Evolutionary conservation across 2,797 vertebrate species (phyloP), one percentile per base, ranked within the genome.

Genomic region (Todus mexicanus): DNA sequence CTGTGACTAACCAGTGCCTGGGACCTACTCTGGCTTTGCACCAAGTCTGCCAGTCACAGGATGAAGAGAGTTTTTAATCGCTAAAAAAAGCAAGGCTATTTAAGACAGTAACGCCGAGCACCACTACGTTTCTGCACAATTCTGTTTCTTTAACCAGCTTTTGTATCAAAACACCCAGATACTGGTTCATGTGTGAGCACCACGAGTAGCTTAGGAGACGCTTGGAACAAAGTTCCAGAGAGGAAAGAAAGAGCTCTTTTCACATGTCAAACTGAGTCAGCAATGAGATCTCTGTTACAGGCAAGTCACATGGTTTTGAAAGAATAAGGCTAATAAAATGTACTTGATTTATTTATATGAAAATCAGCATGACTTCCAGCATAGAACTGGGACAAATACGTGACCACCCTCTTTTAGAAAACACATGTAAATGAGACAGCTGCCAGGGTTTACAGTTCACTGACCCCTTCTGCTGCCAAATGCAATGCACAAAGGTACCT

Each of bases 291-390:
- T 92, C 90, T 94, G 69, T 92, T 75, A 37, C 51, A 64, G 69
- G 26, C 57, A 60, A 65, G 47, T 94, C 89, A 85, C 14, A 18
- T 27, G 84, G 63, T 60, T 93, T 80, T 87, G 40, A 74, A 90
- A 90, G 72, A 93, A 56, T 65, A 93, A 80, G 54, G 59, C 53
- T 79, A 94, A 89, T 87, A 93, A 92, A 92, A 89, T 59, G 37
- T 42, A 92, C 33, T n/a, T 15, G 18, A 93, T 93, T 87, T 72
- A 92, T 94, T 94, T 93, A 83, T 83, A 72, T 80, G 81, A 96
- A 96, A 92, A 79, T 71, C 69, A 77, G 47, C 54, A 74, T 61
- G 90, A 84, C 25, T 83, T 80, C 16, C 63, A 90, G 61, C 50
- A 80, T 5, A 80, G 61, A 92, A 85, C 37, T 69, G 54, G 84